A percentile compares a stretch with the other conserved stretches of the same genome.
Evolutionary conservation across 2,113 vertebrate genomes (phyloP).

Genomic region (Otis tarda): DNA sequence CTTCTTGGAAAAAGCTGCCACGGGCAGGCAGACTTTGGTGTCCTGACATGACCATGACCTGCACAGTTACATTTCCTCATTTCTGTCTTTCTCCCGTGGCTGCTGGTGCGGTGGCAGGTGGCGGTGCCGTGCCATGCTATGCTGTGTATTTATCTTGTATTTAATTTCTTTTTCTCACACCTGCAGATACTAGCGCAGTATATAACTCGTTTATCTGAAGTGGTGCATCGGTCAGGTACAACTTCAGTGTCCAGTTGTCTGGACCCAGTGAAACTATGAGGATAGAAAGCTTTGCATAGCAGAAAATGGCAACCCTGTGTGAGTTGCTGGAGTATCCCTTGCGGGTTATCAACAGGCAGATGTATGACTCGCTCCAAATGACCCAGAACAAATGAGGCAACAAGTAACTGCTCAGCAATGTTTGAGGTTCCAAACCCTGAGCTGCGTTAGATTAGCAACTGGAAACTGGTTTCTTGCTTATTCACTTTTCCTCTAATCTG

Average conservation of each 20-base stretch:
- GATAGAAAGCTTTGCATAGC: background rate
- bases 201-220: background rate
- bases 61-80: background rate
- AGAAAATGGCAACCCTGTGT: background rate
- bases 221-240: background rate
- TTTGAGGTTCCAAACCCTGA: background rate
- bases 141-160: background rate
- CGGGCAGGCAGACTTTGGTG: background rate
- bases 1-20: background rate
- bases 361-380: background rate
- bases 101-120: constrained; percentile 42
- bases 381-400: background rate
- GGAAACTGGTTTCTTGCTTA: background rate
- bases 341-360: background rate
- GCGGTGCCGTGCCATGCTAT: background rate
- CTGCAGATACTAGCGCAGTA: background rate
- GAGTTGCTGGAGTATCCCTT: background rate
- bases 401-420: background rate
- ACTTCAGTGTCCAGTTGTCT: background rate
- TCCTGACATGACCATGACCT: background rate
- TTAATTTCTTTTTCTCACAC: background rate
- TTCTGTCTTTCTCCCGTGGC: accelerated
- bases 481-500: background rate
- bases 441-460: background rate
- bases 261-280: background rate